A percentile compares a stretch with the other conserved stretches of the same genome.
Conservation (phyloP, 1,140 invertebrate species). For the Procambarus clarkii region DNA sequence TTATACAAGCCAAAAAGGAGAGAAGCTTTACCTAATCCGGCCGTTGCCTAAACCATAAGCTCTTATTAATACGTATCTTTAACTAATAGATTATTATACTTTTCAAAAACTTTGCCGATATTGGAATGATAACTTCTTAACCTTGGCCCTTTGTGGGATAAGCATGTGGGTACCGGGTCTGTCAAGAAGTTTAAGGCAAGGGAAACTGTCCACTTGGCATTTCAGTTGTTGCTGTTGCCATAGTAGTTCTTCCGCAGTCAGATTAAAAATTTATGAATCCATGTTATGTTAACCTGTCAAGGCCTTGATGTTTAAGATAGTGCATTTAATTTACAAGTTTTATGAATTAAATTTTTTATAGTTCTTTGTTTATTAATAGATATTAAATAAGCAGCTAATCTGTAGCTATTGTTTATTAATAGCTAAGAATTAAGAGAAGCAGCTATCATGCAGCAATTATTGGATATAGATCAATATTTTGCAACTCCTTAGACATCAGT, state of each 20-base stretch:
- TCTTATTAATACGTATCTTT: not conserved
- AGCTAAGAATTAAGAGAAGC: constrained; percentile 5
- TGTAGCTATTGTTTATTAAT: not conserved
- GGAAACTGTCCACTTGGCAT: constrained; percentile 44
- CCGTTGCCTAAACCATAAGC: constrained; percentile 80
- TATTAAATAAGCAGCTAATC: not conserved
- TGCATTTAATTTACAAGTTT: constrained; percentile 54
- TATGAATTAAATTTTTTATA: not conserved
- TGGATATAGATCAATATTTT: constrained; percentile 1
- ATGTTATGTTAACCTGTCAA: constrained; percentile 45
- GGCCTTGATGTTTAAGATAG: constrained; percentile 40
- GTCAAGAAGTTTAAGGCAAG: constrained; percentile 18
- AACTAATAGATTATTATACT: constrained; percentile 7
- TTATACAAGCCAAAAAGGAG: constrained; percentile 96
- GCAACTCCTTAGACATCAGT: constrained; percentile 1
- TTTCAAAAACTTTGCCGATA: not conserved
- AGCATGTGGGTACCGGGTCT: constrained; percentile 23
- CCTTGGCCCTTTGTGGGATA: constrained; percentile 15
- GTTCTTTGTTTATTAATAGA: not conserved
- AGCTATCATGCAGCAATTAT: constrained; percentile 3
- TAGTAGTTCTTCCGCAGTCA: constrained; percentile 51
- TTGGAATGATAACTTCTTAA: constrained; percentile 19
- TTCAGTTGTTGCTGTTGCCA: constrained; percentile 17
- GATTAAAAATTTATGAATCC: constrained; percentile 30
- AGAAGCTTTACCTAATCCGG: constrained; percentile 93